phyloP scores from a whole-genome alignment of 2,113 vertebrate genomes.

The Theropithecus gelada region DNA sequence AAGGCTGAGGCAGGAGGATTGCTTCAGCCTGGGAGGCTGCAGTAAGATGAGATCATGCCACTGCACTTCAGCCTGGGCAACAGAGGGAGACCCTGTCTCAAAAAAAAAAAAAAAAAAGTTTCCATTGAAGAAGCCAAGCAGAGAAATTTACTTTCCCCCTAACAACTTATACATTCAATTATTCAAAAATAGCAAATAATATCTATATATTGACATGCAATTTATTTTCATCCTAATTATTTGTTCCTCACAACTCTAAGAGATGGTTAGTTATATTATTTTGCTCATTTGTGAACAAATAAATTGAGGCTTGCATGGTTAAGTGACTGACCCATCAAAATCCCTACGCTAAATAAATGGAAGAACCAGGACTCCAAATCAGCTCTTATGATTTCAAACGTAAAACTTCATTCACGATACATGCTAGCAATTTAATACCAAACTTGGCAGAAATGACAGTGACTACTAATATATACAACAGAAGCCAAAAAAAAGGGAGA shows the following conservation, averaged over 20 bases:
- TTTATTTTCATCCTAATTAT: neutral
- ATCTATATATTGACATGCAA: neutral
- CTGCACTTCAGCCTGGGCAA: too few species aligned
- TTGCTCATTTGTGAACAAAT: neutral
- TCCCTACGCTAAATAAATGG: neutral
- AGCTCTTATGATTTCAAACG: neutral
- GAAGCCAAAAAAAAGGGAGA: neutral
- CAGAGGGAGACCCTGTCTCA: too few species aligned
- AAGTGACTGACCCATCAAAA: neutral
- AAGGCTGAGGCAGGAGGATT: too few species aligned
- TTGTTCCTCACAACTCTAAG: neutral
- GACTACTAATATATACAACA: neutral
- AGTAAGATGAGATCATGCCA: too few species aligned
- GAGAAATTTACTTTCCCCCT: neutral
- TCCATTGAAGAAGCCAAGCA: neutral
- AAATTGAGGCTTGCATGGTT: neutral
- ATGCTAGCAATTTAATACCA: neutral
- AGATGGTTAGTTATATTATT: neutral
- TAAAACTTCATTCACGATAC: neutral
- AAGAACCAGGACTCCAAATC: neutral
- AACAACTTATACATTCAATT: neutral
- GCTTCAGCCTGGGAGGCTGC: too few species aligned
- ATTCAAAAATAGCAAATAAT: neutral
- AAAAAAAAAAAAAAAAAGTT: neutral
- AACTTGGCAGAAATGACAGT: neutral